Conservation (phyloP, 2,888 invertebrate species). For the Steinernema carpocapsae region DNA sequence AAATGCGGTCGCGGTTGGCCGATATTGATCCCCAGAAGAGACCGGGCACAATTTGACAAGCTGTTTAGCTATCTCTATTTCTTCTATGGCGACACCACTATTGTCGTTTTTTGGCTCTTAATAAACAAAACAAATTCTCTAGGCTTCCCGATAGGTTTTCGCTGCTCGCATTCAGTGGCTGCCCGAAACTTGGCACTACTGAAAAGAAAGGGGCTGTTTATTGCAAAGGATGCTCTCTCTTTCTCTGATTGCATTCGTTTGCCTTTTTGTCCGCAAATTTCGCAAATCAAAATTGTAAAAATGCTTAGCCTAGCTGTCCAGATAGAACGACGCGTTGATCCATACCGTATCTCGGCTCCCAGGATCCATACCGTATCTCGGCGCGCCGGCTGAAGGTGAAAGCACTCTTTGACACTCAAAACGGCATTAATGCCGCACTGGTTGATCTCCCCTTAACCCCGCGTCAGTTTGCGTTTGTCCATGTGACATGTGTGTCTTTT, state of each 20-base stretch:
- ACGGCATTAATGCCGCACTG: too few species aligned
- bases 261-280: background rate
- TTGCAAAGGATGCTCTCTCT: background rate
- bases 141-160: background rate
- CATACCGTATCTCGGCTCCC: too few species aligned
- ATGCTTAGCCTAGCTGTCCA: too few species aligned
- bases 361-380: too few species aligned
- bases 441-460: too few species aligned
- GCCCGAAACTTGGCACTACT: background rate
- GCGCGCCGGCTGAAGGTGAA: too few species aligned
- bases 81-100: constrained; percentile 9
- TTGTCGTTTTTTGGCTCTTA: constrained; percentile 12
- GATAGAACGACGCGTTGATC: too few species aligned
- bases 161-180: background rate
- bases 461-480: too few species aligned
- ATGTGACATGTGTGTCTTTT: too few species aligned
- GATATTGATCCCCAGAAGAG: constrained; percentile 31
- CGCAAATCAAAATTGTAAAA: too few species aligned
- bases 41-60: constrained; percentile 31
- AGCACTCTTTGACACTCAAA: too few species aligned
- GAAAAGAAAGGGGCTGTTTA: background rate
- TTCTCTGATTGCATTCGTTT: constrained; percentile 3
- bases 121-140: constrained; percentile 28
- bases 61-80: constrained; percentile 14
- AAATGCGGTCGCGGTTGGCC: constrained; percentile 14